Conservation (phyloP, 2,888 invertebrate genomes). For the Tricholauxania praeusta region DNA sequence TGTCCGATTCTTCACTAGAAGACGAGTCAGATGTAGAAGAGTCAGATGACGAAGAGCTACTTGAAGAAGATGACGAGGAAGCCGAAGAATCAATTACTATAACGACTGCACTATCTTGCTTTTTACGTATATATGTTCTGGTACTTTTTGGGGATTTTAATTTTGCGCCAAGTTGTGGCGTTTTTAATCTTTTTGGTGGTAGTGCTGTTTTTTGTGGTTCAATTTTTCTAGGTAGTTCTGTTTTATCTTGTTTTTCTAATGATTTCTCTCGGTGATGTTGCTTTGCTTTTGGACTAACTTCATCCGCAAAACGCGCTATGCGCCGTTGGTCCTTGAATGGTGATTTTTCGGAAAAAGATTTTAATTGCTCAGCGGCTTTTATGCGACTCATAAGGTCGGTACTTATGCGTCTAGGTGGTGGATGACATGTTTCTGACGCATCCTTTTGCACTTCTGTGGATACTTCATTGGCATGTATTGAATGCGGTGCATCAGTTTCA, state of each 20-base stretch:
- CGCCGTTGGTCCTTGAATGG: conserved; percentile 14
- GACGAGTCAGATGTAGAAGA: conserved; percentile 49
- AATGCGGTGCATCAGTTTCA: too few species aligned
- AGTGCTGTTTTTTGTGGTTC: background rate
- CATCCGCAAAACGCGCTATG: conserved; percentile 5
- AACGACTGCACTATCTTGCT: conserved; percentile 39
- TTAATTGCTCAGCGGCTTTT: conserved; percentile 50
- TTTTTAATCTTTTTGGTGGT: background rate
- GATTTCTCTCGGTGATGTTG: too few species aligned
- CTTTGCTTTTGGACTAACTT: background rate
- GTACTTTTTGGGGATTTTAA: too few species aligned
- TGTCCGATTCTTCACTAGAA: conserved; percentile 45
- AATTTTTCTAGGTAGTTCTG: background rate
- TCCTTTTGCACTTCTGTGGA: background rate
- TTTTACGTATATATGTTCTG: conserved; percentile 6
- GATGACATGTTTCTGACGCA: background rate
- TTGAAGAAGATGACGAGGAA: conserved; percentile 40
- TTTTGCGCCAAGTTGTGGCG: too few species aligned
- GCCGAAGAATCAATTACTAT: conserved; percentile 49
- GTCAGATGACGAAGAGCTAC: conserved; percentile 42
- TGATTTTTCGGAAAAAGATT: conserved; percentile 27
- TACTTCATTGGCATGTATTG: background rate
- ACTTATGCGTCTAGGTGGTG: conserved; percentile 13
- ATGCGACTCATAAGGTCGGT: conserved; percentile 51
- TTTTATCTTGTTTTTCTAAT: too few species aligned